Conservation (phyloP, 92 coral and sea anemone genomes). For the Phenganax stokvisi region DNA sequence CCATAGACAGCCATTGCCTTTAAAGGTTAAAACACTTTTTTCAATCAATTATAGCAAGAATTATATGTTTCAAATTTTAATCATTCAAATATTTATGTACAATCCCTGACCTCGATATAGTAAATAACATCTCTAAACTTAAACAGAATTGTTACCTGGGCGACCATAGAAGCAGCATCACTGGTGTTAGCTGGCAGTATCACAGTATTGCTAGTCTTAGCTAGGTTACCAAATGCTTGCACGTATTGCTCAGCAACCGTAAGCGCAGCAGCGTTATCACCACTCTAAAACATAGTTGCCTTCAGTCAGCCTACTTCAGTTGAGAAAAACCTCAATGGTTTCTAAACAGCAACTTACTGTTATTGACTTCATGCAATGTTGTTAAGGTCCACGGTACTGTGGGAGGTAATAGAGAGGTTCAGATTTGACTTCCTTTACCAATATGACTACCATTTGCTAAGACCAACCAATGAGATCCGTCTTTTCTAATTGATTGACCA, state of each 20-base stretch:
- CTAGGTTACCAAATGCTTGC: slow-evolving; percentile 78
- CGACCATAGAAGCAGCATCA: slow-evolving; percentile 93
- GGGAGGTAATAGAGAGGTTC: no score
- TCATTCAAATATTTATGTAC: not conserved
- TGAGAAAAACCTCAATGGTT: no score
- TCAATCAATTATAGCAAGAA: not conserved
- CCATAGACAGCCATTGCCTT: slow-evolving; percentile 97
- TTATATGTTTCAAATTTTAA: not conserved
- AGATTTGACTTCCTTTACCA: no score
- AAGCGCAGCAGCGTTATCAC: slow-evolving; percentile 88
- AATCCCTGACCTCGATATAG: not conserved
- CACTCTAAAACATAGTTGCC: slow-evolving; percentile 56
- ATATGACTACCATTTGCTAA: no score
- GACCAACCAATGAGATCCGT: no score
- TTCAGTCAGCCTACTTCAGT: no score
- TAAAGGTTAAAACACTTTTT: not conserved
- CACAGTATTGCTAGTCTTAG: slow-evolving; percentile 83
- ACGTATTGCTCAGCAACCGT: slow-evolving; percentile 90
- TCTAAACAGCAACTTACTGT: no score
- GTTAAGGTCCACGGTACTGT: no score
- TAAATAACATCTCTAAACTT: not conserved
- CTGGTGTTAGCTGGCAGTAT: slow-evolving; percentile 90
- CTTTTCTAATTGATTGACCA: no score
- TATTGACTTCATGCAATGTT: no score
- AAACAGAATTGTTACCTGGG: slow-evolving; percentile 59